Base-by-base conservation (phyloP, 2,888 invertebrate species). In the Platycnemis pennipes region DNA sequence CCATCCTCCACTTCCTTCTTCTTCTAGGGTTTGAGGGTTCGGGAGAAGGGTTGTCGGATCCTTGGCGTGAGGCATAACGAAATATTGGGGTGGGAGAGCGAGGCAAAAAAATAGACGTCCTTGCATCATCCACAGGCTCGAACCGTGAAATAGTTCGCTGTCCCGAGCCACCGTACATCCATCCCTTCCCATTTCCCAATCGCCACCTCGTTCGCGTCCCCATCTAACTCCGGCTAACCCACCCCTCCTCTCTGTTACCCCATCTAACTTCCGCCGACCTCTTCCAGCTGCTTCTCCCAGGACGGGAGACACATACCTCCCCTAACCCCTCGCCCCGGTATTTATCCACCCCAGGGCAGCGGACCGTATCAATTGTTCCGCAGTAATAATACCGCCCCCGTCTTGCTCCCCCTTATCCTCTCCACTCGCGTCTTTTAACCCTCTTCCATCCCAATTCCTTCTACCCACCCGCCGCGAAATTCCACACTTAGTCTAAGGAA, bases 271-370 rank as follows among this genome's bases (percentile, higher is more conserved):
- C 19, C 49, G 49, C 19, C 49, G 11, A 49, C 49, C 19, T 3
- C 49, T 49, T 1, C 19, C 19, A 19, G 11, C 49, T 49, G 13
- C 4, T 3, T 49, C 49, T 3, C 49, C 49, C 49, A 1, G 11
- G 49, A 1, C 49, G 49, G 19, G n/a, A n/a, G n/a, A 11, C 49
- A 16, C 49, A 49, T 49, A 16, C 13, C 49, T 16, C 49, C 49
- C 3, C 49, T 19, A 49, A 19, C 11, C 11, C 11, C n/a, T 63
- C 63, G 63, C 63, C 37, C 77, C 77, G 31, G 77, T n/a, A 31
- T 77, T 77, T 37, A 77, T 37, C 77, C 77, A 77, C 77, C 37
- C 31, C 31, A 77, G 77, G 77, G 37, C 77, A 77, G 77, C 77
- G 37, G 77, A 16, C 77, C 77, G 77, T 77, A 77, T 77, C 77